Evolutionary conservation across 2,797 vertebrate species (phyloP).

Genomic region (Moxostoma hubbsi): DNA sequence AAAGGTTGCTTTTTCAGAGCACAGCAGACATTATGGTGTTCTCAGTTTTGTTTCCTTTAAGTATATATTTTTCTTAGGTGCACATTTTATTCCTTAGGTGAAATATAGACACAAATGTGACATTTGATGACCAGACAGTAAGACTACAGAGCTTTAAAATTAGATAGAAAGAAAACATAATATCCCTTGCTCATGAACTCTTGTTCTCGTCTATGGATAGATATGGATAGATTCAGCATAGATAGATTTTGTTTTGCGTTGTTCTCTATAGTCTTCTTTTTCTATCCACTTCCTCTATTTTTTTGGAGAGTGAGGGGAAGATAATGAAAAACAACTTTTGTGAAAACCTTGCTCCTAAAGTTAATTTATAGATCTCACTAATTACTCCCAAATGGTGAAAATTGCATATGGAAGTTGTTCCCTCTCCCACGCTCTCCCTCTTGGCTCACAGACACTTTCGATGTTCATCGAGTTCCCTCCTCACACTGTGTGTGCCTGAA

Average conservation of each 20-base stretch:
- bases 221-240: constrained; percentile 24
- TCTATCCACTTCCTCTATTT: background rate
- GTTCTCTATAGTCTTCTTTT: constrained; percentile 30
- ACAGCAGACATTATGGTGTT: background rate
- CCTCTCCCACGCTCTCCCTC: constrained; percentile 87
- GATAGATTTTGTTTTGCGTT: constrained; percentile 43
- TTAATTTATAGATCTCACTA: constrained; percentile 99
- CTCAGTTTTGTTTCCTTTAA: background rate
- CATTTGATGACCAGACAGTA: too few species aligned
- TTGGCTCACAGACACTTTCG: constrained; percentile 80
- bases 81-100: too few species aligned
- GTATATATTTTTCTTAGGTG: background rate
- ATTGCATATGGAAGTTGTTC: constrained; percentile 89
- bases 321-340: constrained; percentile 89
- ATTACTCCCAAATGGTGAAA: constrained; percentile 95
- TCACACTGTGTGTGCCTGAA: constrained; percentile 56
- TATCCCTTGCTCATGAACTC: too few species aligned
- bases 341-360: constrained; percentile 90
- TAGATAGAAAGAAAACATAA: too few species aligned
- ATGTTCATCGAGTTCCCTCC: constrained; percentile 24
- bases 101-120: too few species aligned
- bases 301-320: constrained; percentile 2
- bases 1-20: background rate
- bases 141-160: too few species aligned
- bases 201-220: too few species aligned